A percentile compares a stretch with the other conserved stretches of the same genome.
These are phyloP conservation scores for Yponomeuta plumbellus DNA, from an alignment of 2,888 invertebrate species.

Conservation along the genomic window DNA sequence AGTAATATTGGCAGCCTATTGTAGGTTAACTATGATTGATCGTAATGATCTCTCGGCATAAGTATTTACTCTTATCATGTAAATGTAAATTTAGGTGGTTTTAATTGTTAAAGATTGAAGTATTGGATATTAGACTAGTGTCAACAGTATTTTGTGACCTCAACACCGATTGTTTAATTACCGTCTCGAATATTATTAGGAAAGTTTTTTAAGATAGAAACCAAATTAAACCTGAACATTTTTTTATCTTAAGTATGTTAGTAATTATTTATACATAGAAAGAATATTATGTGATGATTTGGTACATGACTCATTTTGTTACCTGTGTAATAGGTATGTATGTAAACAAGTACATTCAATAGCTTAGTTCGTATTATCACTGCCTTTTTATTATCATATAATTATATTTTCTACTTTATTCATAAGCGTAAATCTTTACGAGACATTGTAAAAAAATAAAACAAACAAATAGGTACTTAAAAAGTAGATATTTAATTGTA, in stretches of 20 bases:
- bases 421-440: neutral
- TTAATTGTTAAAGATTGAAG: neutral
- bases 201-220: neutral
- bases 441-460: neutral
- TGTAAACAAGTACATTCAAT: neutral
- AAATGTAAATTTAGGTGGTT: no score
- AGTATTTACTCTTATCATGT: no score
- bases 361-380: neutral
- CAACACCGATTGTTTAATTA: neutral
- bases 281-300: conserved; percentile 1
- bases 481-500: conserved; percentile 9
- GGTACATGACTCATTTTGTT: conserved; percentile 10
- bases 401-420: neutral
- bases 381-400: neutral
- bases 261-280: neutral
- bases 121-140: neutral
- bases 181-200: neutral
- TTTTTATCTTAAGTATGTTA: conserved; percentile 6
- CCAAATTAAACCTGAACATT: neutral
- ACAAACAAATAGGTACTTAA: neutral
- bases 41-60: no score
- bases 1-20: no score
- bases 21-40: no score
- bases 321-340: conserved; percentile 2
- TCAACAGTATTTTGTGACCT: neutral